Percentiles rank a stretch among this genome's conserved stretches.
These are phyloP conservation scores for Junonia oenone DNA, from an alignment of 2,888 invertebrate species.

Conservation along the genomic window DNA sequence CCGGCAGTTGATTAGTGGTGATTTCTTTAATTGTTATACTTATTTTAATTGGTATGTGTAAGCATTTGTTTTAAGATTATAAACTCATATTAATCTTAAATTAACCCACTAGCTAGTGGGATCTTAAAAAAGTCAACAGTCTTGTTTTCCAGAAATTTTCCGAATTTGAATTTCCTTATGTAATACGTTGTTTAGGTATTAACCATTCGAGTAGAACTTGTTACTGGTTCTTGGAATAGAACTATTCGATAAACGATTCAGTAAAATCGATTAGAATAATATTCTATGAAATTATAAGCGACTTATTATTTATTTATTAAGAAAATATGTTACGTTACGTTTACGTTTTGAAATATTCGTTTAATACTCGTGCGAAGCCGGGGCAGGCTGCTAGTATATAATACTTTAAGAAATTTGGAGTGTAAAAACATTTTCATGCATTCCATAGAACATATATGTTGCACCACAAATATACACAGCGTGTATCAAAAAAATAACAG, in stretches of 20 bases:
- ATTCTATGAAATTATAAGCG: not conserved
- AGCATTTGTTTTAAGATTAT: too few relatives aligned
- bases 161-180: not conserved
- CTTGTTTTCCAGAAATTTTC: not conserved
- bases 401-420: not conserved
- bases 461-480: not conserved
- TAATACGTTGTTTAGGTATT: not conserved
- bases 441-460: not conserved
- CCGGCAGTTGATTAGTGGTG: too few relatives aligned
- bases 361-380: too few relatives aligned
- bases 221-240: not conserved
- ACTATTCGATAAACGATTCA: not conserved
- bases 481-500: conserved; percentile 16
- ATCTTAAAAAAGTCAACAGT: too few relatives aligned
- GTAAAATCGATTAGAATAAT: not conserved
- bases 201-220: not conserved
- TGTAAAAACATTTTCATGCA: not conserved
- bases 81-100: too few relatives aligned
- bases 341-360: too few relatives aligned
- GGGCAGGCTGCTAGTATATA: too few relatives aligned
- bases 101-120: too few relatives aligned
- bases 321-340: too few relatives aligned
- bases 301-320: not conserved
- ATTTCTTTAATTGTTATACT: too few relatives aligned
- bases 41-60: too few relatives aligned